Evolutionary conservation across 2,888 invertebrate species (phyloP).

Genomic region (Ferdinandea cuprea): DNA sequence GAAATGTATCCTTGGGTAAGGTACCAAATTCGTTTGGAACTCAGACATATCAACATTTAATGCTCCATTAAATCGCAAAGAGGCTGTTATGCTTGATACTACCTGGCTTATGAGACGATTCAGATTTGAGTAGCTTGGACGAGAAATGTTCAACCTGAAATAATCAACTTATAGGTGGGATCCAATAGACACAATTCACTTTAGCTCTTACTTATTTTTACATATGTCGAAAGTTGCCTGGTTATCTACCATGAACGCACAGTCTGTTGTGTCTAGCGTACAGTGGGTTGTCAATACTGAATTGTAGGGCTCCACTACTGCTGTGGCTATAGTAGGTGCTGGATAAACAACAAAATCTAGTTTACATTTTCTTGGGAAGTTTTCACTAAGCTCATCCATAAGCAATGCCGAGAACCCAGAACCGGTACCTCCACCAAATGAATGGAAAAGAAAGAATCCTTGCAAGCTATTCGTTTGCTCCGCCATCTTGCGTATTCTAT

Average conservation of each 20-base stretch:
- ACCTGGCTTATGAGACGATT: constrained; percentile 87
- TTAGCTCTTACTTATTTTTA: constrained; percentile 85
- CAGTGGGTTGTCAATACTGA: constrained; percentile 94
- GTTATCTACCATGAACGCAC: constrained; percentile 96
- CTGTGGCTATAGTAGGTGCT: constrained; percentile 88
- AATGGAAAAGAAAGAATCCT: constrained; percentile 94
- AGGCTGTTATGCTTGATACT: constrained; percentile 92
- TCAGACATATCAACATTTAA: constrained; percentile 93
- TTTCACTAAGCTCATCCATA: constrained; percentile 91
- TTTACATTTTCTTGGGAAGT: constrained; percentile 93
- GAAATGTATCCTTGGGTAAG: constrained; percentile 95
- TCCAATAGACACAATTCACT: background rate
- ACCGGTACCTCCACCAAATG: constrained; percentile 92
- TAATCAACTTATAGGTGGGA: background rate
- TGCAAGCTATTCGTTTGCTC: constrained; percentile 90
- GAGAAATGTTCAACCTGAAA: constrained; percentile 84
- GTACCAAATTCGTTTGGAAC: constrained; percentile 93
- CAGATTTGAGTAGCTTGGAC: constrained; percentile 87
- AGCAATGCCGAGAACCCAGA: constrained; percentile 93
- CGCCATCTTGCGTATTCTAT: constrained; percentile 88
- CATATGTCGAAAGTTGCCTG: constrained; percentile 96
- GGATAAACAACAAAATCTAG: constrained; percentile 85
- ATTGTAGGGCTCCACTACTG: constrained; percentile 96
- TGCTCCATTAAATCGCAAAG: constrained; percentile 92
- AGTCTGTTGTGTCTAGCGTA: constrained; percentile 92